phyloP scores from a whole-genome alignment of 1,140 invertebrate species.

The Dryas iulia region DNA sequence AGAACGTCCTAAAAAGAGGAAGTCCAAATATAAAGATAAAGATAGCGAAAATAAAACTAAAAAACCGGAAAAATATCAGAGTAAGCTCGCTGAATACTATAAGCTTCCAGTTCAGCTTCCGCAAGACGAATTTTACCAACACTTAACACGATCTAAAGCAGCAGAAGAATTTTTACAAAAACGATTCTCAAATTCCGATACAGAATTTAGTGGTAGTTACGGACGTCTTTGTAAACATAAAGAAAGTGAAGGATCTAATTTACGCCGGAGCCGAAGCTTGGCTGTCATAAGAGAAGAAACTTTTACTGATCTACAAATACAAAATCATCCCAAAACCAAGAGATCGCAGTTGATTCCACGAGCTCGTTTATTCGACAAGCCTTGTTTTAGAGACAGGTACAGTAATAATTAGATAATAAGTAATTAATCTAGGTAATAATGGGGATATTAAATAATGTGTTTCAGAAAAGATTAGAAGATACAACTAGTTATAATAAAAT shows the following conservation, averaged over 20 bases:
- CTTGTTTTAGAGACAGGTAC: slow-evolving; percentile 86
- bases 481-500: too few species aligned
- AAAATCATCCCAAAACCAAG: slow-evolving; percentile 82
- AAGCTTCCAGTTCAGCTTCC: slow-evolving; percentile 68
- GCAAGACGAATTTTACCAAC: slow-evolving; percentile 76
- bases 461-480: too few species aligned
- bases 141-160: slow-evolving; percentile 70
- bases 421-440: too few species aligned
- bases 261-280: slow-evolving; percentile 86
- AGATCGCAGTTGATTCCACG: slow-evolving; percentile 88
- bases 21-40: slow-evolving; percentile 64
- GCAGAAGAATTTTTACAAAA: slow-evolving; percentile 72
- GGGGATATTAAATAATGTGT: too few species aligned
- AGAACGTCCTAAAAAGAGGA: slow-evolving; percentile 68
- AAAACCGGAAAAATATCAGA: slow-evolving; percentile 76
- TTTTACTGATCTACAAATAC: slow-evolving; percentile 83
- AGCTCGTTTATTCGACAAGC: slow-evolving; percentile 87
- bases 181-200: slow-evolving; percentile 69
- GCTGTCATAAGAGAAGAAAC: slow-evolving; percentile 89
- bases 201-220: slow-evolving; percentile 73
- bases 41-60: slow-evolving; percentile 66
- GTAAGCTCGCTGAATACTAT: slow-evolving; percentile 74
- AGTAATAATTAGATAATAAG: too few species aligned
- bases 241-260: slow-evolving; percentile 81
- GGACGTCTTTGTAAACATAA: slow-evolving; percentile 74